These are phyloP conservation scores for Raja brachyura DNA, from an alignment of 2,113 vertebrate genomes.

Conservation along the genomic window DNA sequence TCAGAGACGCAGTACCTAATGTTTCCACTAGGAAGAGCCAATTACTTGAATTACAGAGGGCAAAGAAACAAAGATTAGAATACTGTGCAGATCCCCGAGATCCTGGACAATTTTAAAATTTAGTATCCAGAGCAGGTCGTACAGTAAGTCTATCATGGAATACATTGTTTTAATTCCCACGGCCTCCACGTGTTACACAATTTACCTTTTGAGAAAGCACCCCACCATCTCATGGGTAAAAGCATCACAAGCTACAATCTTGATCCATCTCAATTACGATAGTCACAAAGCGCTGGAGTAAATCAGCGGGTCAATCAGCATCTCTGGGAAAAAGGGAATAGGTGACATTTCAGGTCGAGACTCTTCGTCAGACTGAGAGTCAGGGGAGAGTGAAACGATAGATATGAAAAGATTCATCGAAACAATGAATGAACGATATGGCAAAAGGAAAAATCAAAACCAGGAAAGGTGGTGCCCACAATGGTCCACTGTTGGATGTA, in stretches of 20 bases:
- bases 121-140: background rate
- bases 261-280: background rate
- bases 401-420: too few species aligned
- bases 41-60: background rate
- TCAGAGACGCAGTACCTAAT: background rate
- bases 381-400: too few species aligned
- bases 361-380: too few species aligned
- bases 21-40: background rate
- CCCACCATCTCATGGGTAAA: background rate
- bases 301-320: too few species aligned
- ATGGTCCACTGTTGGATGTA: too few species aligned
- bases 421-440: too few species aligned
- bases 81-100: background rate
- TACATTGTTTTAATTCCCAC: background rate
- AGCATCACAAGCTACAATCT: background rate
- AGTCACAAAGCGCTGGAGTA: too few species aligned
- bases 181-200: background rate
- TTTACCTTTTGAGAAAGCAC: background rate
- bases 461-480: too few species aligned
- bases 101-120: background rate
- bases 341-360: too few species aligned
- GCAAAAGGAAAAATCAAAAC: too few species aligned
- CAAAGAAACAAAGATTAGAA: background rate
- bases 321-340: too few species aligned
- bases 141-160: background rate